Evolutionary conservation across 1,140 invertebrate genomes (phyloP), one percentile per base, ranked within the genome.

Genomic region (Ladona fulva): DNA sequence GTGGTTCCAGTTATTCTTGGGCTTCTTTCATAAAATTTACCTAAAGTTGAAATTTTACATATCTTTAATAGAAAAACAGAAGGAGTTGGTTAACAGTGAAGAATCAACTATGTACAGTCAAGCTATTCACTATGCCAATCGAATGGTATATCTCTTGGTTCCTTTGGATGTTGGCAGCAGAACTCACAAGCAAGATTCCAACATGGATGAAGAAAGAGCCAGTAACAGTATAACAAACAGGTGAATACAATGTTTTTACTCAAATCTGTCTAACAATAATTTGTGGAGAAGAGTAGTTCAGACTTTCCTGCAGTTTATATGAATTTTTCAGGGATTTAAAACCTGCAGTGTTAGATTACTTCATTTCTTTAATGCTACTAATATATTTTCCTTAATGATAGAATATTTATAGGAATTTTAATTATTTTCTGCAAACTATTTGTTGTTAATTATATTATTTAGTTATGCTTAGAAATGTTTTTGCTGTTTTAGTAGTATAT

Each of bases 61-160:
- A n/a, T 37, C 1, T 37, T 37, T 83, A 82, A 22, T 79, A 89
- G 89, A 87, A 74, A 92, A 92, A 82, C 90, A 93, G 82, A 89
- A 91, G 25, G 95, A 97, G 83, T 84, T 97, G 79, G 90, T 93
- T 59, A 91, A 90, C 16, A 97, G 94, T 82, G 97, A 99, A 86
- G 97, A 99, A 83, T 96, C 95, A 0, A 99, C 96, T 0, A 87
- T 99, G 74, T 99, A 97, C 86, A 97, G 96, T 84, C 97, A 99
- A 86, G 97, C 97, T 8, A 97, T 99, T 82, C 97, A 99, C 85
- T 99, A 97, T 86, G 95, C 95, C 12, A 98, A 99, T 86, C 87
- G 96, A 25, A 99, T 99, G 94, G 96, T 99, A 8, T 98, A 95
- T 83, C 85, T 99, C 78, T 86, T 97, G 24, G 92, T 99, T 80